Percentiles rank a stretch among this genome's conserved stretches.
phyloP scores from a whole-genome alignment of 2,888 invertebrate genomes.

The Chaetogeoica ovagalla region DNA sequence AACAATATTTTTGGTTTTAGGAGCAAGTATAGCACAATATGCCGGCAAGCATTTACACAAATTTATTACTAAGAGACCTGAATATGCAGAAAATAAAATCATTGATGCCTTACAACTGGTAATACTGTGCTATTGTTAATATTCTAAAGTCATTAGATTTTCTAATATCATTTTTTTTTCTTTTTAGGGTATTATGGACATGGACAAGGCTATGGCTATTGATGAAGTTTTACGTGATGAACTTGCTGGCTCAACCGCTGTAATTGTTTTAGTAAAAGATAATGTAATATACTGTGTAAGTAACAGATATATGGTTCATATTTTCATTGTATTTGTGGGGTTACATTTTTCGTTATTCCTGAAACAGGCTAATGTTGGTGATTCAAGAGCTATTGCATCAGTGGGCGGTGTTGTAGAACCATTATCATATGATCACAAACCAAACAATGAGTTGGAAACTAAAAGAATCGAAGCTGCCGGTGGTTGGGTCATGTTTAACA shows the following conservation, averaged over 20 bases:
- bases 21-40: constrained; percentile 88
- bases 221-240: constrained; percentile 88
- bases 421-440: constrained; percentile 92
- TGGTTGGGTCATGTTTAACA: constrained; percentile 95
- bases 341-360: neutral
- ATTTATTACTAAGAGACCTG: constrained; percentile 78
- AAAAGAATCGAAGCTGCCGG: constrained; percentile 91
- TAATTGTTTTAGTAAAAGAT: constrained; percentile 81
- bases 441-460: constrained; percentile 83
- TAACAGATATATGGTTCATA: constrained; percentile 52
- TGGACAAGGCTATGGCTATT: constrained; percentile 90
- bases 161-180: constrained; percentile 1
- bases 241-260: constrained; percentile 92
- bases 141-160: neutral
- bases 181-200: constrained; percentile 78
- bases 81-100: constrained; percentile 82
- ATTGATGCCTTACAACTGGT: constrained; percentile 82
- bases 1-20: constrained; percentile 60
- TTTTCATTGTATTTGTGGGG: neutral
- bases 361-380: constrained; percentile 88
- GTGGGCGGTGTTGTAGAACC: constrained; percentile 77
- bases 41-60: constrained; percentile 95
- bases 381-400: constrained; percentile 91
- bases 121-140: constrained; percentile 56
- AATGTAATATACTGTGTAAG: constrained; percentile 82